Conservation (phyloP, 2,797 vertebrate species). For the Mareca strepera region DNA sequence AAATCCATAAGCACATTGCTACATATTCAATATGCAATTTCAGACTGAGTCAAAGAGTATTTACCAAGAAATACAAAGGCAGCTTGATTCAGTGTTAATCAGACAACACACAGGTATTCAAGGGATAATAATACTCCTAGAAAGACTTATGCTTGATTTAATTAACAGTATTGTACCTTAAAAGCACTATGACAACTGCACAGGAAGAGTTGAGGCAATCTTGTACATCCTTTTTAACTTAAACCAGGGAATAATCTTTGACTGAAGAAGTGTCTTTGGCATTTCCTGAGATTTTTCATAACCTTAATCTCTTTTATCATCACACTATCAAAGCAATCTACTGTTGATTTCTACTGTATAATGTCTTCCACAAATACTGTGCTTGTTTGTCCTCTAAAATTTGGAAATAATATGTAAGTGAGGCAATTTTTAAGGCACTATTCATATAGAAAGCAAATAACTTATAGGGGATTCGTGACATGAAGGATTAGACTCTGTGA, state of each 20-base stretch:
- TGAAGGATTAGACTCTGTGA: not conserved
- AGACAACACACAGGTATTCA: not conserved
- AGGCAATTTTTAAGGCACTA: not conserved
- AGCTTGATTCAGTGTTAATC: not conserved
- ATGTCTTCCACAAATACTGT: not conserved
- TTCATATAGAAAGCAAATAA: not conserved
- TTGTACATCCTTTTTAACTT: not conserved
- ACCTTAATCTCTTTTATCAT: not conserved
- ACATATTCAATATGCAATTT: not conserved
- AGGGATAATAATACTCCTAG: not conserved
- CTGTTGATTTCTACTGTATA: not conserved
- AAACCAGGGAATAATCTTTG: not conserved
- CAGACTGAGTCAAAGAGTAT: not conserved
- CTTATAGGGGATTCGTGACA: not conserved
- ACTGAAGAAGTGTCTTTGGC: not conserved
- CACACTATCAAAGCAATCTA: not conserved
- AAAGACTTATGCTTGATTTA: not conserved
- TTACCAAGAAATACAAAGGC: not conserved
- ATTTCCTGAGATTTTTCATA: not conserved
- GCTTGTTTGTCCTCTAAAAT: not conserved
- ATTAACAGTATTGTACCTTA: not conserved
- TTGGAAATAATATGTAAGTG: not conserved
- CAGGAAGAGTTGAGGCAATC: not conserved
- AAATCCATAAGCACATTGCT: not conserved
- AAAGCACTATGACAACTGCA: not conserved